phyloP scores from a whole-genome alignment of 2,113 vertebrate species.

The Ptychochromis oligacanthus region DNA sequence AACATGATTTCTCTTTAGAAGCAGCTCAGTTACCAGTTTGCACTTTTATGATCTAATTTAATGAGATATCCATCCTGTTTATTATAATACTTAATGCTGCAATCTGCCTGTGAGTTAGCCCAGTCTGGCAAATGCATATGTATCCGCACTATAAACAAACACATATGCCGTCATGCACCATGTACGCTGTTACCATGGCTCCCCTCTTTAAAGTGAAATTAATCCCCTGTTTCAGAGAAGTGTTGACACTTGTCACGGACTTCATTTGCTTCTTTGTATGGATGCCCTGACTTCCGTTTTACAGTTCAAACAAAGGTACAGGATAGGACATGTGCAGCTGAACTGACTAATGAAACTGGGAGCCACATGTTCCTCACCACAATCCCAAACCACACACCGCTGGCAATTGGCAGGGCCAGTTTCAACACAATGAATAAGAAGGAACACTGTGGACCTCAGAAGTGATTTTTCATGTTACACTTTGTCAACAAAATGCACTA shows the following conservation, averaged over 20 bases:
- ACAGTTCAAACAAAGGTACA: background rate
- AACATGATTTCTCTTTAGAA: background rate
- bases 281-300: background rate
- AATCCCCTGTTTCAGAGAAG: background rate
- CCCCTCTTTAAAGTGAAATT: background rate
- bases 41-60: constrained; percentile 19
- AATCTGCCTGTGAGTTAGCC: background rate
- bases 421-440: background rate
- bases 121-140: background rate
- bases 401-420: background rate
- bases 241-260: constrained; percentile 2
- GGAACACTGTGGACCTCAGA: background rate
- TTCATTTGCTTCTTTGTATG: background rate
- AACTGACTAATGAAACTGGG: background rate
- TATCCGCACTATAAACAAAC: constrained; percentile 4
- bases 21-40: constrained; percentile 25
- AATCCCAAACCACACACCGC: background rate
- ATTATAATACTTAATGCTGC: background rate
- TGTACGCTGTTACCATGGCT: constrained; percentile 22
- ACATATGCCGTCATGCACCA: background rate
- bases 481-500: constrained; percentile 9
- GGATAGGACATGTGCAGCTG: background rate
- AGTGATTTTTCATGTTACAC: background rate
- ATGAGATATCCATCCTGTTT: constrained; percentile 11
- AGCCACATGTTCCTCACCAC: accelerated